Evolutionary conservation across 2,113 vertebrate genomes (phyloP).

Genomic region (Aramus guarauna): DNA sequence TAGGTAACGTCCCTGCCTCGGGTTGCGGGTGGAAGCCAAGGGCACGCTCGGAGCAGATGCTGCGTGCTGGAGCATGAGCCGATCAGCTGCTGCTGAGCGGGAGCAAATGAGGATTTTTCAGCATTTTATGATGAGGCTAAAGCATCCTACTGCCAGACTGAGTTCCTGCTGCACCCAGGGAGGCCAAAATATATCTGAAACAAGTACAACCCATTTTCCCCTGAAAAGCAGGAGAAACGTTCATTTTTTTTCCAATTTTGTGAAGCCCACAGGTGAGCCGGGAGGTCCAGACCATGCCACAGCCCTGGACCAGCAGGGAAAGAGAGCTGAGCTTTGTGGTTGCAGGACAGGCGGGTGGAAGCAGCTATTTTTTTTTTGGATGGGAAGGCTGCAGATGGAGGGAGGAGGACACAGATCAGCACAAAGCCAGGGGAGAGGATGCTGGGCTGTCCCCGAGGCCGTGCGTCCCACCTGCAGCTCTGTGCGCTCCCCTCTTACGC

Average conservation of each 20-base stretch:
- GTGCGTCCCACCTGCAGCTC: background rate
- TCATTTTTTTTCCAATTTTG: background rate
- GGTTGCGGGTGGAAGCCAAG: background rate
- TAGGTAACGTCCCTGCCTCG: background rate
- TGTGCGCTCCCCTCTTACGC: too few relatives aligned
- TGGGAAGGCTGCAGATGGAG: background rate
- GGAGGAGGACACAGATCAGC: background rate
- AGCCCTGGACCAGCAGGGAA: background rate
- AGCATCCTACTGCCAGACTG: background rate
- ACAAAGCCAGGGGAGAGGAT: background rate
- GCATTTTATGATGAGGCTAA: background rate
- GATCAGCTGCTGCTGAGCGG: background rate
- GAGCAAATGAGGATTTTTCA: background rate
- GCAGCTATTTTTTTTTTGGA: accelerated
- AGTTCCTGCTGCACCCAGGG: background rate
- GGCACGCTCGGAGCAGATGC: background rate
- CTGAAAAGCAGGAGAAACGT: background rate
- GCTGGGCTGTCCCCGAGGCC: too few relatives aligned
- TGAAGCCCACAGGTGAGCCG: background rate
- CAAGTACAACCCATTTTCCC: background rate
- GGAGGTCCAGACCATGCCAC: background rate
- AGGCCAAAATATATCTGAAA: background rate
- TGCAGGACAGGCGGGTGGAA: background rate
- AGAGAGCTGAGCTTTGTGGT: background rate
- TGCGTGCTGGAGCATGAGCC: background rate